These are phyloP conservation scores for Colistium nudipinnis DNA, from an alignment of 2,113 vertebrate species.

Conservation along the genomic window DNA sequence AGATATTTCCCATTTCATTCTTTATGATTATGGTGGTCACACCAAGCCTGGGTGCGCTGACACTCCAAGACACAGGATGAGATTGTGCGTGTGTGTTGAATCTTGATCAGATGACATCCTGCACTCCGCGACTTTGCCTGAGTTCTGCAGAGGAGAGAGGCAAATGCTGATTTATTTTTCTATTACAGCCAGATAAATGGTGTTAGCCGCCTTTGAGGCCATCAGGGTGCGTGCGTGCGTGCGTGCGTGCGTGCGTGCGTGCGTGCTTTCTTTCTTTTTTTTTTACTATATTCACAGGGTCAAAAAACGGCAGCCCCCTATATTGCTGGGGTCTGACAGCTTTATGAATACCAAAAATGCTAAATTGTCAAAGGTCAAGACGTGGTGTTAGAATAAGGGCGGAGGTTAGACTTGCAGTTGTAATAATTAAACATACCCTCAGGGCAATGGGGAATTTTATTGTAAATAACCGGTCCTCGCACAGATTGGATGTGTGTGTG, in stretches of 20 bases:
- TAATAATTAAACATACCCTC: not conserved
- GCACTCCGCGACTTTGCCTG: conserved; percentile 1
- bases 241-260: not conserved
- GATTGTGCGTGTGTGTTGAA: conserved; percentile 41
- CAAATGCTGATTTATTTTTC: conserved; percentile 52
- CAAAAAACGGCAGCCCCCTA: not conserved
- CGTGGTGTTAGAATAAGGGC: not conserved
- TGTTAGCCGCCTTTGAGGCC: conserved; percentile 36
- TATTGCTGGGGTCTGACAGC: not conserved
- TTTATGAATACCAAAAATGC: not conserved
- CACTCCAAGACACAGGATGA: conserved; percentile 35
- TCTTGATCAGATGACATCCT: conserved; percentile 42
- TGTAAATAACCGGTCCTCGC: not conserved
- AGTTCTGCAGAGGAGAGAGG: not conserved
- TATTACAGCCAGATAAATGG: conserved; percentile 49
- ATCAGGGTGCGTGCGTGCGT: not conserved
- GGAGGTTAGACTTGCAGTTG: not conserved
- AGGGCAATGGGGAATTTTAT: not conserved
- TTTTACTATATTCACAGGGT: not conserved
- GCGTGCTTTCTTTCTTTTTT: too few relatives aligned
- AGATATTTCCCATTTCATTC: conserved; percentile 16
- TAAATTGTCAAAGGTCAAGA: not conserved
- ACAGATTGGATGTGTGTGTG: not conserved
- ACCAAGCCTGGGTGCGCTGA: conserved; percentile 5
- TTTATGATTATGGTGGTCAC: conserved; percentile 31